These are phyloP conservation scores for Merodon equestris DNA, from an alignment of 2,888 invertebrate species.

Conservation along the genomic window DNA sequence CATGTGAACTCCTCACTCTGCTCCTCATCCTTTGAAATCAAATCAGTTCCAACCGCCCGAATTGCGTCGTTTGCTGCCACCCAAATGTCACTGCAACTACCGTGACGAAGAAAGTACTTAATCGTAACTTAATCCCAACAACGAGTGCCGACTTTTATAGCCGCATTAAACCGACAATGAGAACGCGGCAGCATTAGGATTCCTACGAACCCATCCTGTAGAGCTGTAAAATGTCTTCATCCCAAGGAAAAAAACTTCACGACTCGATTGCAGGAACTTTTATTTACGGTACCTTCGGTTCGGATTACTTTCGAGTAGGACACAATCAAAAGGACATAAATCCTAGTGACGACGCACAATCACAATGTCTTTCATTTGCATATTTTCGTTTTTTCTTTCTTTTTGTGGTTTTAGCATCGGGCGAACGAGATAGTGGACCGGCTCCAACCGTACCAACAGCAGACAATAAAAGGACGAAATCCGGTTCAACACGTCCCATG, in stretches of 20 bases:
- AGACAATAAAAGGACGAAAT: slow-evolving; percentile 80
- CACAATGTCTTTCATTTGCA: neutral
- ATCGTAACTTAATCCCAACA: slow-evolving; percentile 1
- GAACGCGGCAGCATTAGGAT: neutral
- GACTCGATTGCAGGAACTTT: neutral
- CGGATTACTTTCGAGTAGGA: slow-evolving; percentile 41
- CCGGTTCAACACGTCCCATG: slow-evolving; percentile 89
- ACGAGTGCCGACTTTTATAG: slow-evolving; percentile 38
- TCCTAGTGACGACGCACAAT: slow-evolving; percentile 25
- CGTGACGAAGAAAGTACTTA: slow-evolving; percentile 31
- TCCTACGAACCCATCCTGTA: too few relatives aligned
- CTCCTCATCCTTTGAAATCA: too few relatives aligned
- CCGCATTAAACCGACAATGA: slow-evolving; percentile 34
- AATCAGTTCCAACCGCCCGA: neutral
- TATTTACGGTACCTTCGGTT: neutral
- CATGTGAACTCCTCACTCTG: too few relatives aligned
- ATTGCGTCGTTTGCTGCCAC: slow-evolving; percentile 46
- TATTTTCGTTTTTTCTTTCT: slow-evolving; percentile 30
- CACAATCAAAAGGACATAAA: slow-evolving; percentile 60
- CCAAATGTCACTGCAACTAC: slow-evolving; percentile 23
- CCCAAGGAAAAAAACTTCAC: too few relatives aligned
- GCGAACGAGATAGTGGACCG: too few relatives aligned
- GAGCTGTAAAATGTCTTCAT: neutral
- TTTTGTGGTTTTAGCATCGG: slow-evolving; percentile 4
- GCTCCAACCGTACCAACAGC: neutral